Conservation (phyloP, 2,113 vertebrate genomes). For the Petaurus breviceps region DNA sequence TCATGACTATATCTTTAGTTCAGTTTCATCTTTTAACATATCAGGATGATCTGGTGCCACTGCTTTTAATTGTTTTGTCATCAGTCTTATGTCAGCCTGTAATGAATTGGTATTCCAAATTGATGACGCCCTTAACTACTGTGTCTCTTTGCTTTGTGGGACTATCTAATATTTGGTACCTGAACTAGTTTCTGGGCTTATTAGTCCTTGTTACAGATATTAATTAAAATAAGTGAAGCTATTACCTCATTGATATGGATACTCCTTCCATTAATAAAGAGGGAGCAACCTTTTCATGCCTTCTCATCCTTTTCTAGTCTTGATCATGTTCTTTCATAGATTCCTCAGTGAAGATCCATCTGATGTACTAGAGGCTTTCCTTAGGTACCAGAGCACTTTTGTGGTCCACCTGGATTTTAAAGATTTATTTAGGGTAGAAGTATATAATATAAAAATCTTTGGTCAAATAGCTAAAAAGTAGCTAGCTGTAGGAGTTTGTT, state of each 20-base stretch:
- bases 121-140: neutral
- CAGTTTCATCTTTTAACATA: neutral
- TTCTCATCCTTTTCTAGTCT: neutral
- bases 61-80: neutral
- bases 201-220: neutral
- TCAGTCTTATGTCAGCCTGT: neutral
- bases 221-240: neutral
- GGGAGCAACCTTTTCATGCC: neutral
- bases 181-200: neutral
- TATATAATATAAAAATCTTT: neutral
- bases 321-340: neutral
- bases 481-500: neutral
- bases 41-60: neutral
- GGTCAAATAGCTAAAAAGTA: neutral
- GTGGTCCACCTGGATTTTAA: neutral
- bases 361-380: neutral
- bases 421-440: neutral
- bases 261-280: neutral
- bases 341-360: neutral
- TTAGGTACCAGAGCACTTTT: neutral
- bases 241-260: neutral
- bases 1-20: neutral
- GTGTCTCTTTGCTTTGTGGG: neutral
- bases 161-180: neutral
- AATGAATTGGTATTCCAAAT: neutral